Evolutionary conservation across 2,888 invertebrate genomes (phyloP).

Genomic region (Lasioglossum zephyrum): DNA sequence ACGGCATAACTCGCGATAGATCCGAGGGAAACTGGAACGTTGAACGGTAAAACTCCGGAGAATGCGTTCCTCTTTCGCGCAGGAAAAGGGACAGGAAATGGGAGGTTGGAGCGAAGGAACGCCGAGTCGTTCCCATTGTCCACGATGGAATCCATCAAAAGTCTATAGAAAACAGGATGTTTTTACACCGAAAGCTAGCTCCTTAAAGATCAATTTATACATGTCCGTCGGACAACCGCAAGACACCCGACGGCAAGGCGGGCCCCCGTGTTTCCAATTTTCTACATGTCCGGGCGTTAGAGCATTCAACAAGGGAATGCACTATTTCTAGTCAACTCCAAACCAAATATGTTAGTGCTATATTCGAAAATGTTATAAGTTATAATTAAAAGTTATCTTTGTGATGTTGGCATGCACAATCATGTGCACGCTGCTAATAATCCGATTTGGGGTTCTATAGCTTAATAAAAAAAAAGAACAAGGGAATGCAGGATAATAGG

Average conservation of each 20-base stretch:
- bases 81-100: constrained; percentile 24
- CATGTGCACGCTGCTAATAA: too few relatives aligned
- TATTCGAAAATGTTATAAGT: too few relatives aligned
- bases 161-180: constrained; percentile 24
- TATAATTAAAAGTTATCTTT: too few relatives aligned
- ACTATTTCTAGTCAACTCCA: too few relatives aligned
- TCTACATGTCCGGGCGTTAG: too few relatives aligned
- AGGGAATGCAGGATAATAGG: too few relatives aligned
- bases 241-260: background rate
- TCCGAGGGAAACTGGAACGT: constrained; percentile 61
- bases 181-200: constrained; percentile 37
- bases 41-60: constrained; percentile 62
- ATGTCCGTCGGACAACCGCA: background rate
- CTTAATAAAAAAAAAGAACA: too few relatives aligned
- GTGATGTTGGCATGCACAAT: too few relatives aligned
- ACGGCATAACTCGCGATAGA: constrained; percentile 60
- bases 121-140: constrained; percentile 23
- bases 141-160: constrained; percentile 36
- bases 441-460: too few relatives aligned
- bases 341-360: too few relatives aligned
- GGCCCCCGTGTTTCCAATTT: background rate
- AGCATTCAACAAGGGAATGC: too few relatives aligned
- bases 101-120: constrained; percentile 1
- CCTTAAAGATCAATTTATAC: background rate
- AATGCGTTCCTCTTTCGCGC: constrained; percentile 48